Base-by-base conservation (phyloP, 2,797 vertebrate genomes). In the Sebastes vulpes region DNA sequence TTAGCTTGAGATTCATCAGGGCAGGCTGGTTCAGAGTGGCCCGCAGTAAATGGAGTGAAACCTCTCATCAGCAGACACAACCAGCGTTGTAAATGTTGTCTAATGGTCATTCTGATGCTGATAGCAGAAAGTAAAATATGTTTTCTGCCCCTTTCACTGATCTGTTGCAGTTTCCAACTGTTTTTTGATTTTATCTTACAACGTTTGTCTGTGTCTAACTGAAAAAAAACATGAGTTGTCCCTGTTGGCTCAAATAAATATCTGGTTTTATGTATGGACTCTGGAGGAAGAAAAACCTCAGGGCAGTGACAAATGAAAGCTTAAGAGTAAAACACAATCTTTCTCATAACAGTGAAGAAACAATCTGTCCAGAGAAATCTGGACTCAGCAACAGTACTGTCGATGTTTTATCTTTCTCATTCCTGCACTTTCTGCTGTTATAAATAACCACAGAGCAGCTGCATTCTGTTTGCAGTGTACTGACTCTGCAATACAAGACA, bases 41-140 rank as follows among this genome's bases (percentile, higher is more conserved):
- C 58, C 7, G 1, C 4, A 18, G 28, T 78, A 84, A 89, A 91
- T 89, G 81, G 79, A 81, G 70, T 86, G 86, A 82, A 89, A 82
- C 78, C 72, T 72, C 38, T 78, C 79, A 79, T 78, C 82, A 72
- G 64, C 77, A 83, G 65, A 79, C 63, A 72, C 28, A 77, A 75
- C 60, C 75, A 14, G 67, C 72, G 38, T 60, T 83, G 54, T 73
- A 54, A 70, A 79, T 72, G 66, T 66, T 77, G n/a, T 64, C 42
- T 82, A 67, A 72, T 65, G 79, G 79, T 79, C 70, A 70, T 64
- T 70, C 20, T 72, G 31, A 23, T 32, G 73, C 77, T 83, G 23
- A 69, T 50, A 61, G 74, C 65, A 21, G 12, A 53, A 53, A 42
- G 16, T 26, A 67, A 70, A 75, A 65, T 60, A 18, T 29, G n/a